Base-by-base conservation (phyloP, 2,113 vertebrate genomes). In the Macquaria australasica region DNA sequence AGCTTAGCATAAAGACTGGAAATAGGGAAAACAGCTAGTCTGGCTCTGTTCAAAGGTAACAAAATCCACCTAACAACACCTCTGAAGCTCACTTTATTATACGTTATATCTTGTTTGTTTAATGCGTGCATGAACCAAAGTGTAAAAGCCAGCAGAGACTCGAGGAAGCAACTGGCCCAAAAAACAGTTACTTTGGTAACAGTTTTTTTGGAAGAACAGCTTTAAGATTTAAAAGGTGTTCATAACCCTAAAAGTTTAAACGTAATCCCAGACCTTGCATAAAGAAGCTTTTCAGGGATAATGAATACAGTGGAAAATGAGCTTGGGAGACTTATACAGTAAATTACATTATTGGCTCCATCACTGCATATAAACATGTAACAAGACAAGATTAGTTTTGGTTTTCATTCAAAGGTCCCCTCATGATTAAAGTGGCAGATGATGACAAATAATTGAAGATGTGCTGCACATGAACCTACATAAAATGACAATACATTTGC, bases 391-490 rank as follows among this genome's bases (percentile, higher is more conserved):
- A 68, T 69, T 39, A 43, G 56, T 58, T 81, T 89, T 77, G 73
- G 1, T 82, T 82, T 85, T 71, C 39, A 77, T 62, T 75, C 20
- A 79, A 73, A 81, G n/a, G 20, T 77, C 68, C 68, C 82, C 41
- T 87, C 48, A 48, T 79, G 43, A 79, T 70, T 73, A 67, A 83
- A 82, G 43, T 34, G 10, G 34, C 37, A 58, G n/a, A 77, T 84
- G 25, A 39, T 45, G 28, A 59, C 21, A 55, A 71, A 75, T 51
- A 56, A 73, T 2, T 55, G 25, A 77, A 58, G 34, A 53, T 37
- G 23, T 45, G 69, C 41, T 73, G 37, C 37, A 41, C 81, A 48
- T 79, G 28, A n/a, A 75, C 6, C 5, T 60, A 51, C 23, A 74
- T 64, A 73, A 25, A 83, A 81, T 28, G 20, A 53, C 28, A 48